phyloP scores from a whole-genome alignment of 2,888 invertebrate genomes.

The Heteromyza rotundicornis region DNA sequence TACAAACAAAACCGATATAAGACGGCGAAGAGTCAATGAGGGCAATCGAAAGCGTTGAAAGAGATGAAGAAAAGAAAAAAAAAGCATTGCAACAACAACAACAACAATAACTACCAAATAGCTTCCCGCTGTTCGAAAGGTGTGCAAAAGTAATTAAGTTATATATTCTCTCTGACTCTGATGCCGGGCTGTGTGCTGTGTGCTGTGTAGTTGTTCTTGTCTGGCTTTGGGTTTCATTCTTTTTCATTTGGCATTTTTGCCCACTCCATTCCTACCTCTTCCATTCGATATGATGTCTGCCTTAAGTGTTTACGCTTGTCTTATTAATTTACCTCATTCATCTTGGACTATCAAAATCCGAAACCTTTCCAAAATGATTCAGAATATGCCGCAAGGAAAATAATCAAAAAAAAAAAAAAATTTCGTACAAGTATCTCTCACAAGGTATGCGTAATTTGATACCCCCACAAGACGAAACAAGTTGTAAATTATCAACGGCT shows the following conservation, averaged over 20 bases:
- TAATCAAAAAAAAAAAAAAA: conserved; percentile 6
- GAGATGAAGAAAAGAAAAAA: conserved; percentile 4
- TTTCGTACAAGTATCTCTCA: background rate
- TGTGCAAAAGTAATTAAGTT: conserved; percentile 33
- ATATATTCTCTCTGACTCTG: too few relatives aligned
- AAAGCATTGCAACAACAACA: background rate
- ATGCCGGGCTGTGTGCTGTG: background rate
- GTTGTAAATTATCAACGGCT: conserved; percentile 19
- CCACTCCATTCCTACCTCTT: background rate
- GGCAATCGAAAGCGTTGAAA: conserved; percentile 16
- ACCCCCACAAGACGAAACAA: conserved; percentile 14
- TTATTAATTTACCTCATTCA: conserved; percentile 54
- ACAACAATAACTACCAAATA: background rate
- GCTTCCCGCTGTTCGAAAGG: conserved; percentile 24
- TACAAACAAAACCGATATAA: background rate
- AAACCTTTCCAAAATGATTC: background rate
- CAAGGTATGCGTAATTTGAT: conserved; percentile 27
- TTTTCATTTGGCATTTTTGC: background rate
- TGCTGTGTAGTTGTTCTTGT: conserved; percentile 10
- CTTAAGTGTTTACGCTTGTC: conserved; percentile 54
- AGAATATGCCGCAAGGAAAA: too few relatives aligned
- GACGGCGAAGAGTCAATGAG: conserved; percentile 18
- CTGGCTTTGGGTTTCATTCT: background rate
- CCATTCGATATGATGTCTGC: background rate
- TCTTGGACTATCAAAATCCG: conserved; percentile 45